These are phyloP conservation scores for Cistogaster globosa DNA, from an alignment of 2,888 invertebrate genomes.

Conservation along the genomic window DNA sequence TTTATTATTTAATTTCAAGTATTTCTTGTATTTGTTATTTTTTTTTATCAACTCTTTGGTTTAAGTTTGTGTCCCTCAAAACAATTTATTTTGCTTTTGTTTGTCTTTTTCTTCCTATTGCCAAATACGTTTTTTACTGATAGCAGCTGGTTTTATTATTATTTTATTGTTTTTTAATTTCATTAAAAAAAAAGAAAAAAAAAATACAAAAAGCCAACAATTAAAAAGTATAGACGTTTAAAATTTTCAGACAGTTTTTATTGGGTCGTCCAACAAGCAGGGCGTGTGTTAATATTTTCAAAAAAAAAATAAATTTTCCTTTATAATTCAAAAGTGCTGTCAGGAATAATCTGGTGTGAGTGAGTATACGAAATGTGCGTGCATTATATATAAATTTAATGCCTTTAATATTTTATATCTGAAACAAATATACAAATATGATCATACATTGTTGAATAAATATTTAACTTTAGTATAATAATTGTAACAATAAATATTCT, in stretches of 20 bases:
- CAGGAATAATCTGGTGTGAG: neutral
- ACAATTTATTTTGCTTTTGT: neutral
- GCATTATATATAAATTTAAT: too few relatives aligned
- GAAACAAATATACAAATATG: neutral
- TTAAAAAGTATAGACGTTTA: constrained; percentile 39
- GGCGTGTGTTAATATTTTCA: constrained; percentile 42
- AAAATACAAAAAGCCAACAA: neutral
- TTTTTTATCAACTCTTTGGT: constrained; percentile 2
- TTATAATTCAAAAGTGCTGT: neutral
- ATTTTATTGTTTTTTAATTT: constrained; percentile 17
- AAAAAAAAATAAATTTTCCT: neutral
- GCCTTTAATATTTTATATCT: too few relatives aligned
- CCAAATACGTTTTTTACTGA: neutral
- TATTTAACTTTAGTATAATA: too few relatives aligned
- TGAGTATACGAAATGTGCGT: neutral
- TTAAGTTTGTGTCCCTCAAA: neutral
- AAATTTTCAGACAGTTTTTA: constrained; percentile 54
- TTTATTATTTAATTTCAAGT: too few relatives aligned
- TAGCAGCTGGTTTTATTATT: constrained; percentile 28
- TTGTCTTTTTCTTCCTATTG: neutral
- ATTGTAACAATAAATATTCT: too few relatives aligned
- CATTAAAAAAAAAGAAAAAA: neutral
- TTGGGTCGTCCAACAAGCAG: constrained; percentile 45
- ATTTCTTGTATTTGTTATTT: neutral
- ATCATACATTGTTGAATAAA: too few relatives aligned